Percentiles rank a stretch among this genome's conserved stretches.
Evolutionary conservation across 2,113 vertebrate species (phyloP).

Genomic region (Trochalopteron elliotii): DNA sequence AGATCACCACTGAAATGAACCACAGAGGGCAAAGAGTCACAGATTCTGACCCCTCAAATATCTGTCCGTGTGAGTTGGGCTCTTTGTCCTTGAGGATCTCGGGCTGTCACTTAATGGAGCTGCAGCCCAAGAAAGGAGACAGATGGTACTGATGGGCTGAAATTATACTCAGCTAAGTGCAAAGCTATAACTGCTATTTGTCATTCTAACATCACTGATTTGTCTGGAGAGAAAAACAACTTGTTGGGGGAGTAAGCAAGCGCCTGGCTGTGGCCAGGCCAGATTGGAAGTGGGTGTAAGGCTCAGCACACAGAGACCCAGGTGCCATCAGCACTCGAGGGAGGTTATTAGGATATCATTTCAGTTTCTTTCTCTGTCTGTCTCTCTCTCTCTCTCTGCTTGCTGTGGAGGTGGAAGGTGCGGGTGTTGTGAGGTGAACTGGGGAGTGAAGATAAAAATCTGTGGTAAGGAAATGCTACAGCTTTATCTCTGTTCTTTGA

Average conservation of each 20-base stretch:
- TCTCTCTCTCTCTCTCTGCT: constrained; percentile 7
- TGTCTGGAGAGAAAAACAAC: constrained; percentile 64
- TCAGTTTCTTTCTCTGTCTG: constrained; percentile 40
- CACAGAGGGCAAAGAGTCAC: neutral
- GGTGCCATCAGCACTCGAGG: constrained; percentile 48
- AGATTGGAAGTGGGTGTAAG: constrained; percentile 64
- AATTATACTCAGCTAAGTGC: constrained; percentile 68
- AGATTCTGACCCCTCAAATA: neutral
- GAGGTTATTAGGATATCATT: constrained; percentile 60
- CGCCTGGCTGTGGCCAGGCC: constrained; percentile 42
- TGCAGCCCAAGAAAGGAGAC: constrained; percentile 52
- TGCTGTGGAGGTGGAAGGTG: constrained; percentile 59
- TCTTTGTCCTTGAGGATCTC: constrained; percentile 54
- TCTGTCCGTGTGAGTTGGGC: neutral
- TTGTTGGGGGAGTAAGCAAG: constrained; percentile 63
- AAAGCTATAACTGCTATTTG: constrained; percentile 68
- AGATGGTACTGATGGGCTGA: constrained; percentile 67
- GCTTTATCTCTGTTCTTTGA: constrained; percentile 63
- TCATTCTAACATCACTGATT: constrained; percentile 65
- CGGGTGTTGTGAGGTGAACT: constrained; percentile 53
- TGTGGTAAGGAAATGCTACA: constrained; percentile 65
- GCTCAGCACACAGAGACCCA: constrained; percentile 54
- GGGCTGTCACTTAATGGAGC: constrained; percentile 35
- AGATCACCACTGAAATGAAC: neutral
- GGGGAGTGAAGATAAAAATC: constrained; percentile 65